Evolutionary conservation across 2,113 vertebrate genomes (phyloP).

Genomic region (Aldabrachelys gigantea): DNA sequence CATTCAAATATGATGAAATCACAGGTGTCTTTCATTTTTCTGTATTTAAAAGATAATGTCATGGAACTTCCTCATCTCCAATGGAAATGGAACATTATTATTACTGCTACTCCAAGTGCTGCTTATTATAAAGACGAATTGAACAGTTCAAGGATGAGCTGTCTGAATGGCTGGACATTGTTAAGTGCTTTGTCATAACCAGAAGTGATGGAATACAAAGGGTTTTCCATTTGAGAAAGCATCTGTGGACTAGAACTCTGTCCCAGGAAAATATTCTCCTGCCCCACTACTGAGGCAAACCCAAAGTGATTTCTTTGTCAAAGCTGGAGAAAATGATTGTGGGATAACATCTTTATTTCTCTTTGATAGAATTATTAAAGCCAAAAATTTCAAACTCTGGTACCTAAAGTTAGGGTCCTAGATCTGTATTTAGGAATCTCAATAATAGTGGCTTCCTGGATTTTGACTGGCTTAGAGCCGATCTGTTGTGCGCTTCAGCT

Average conservation of each 20-base stretch:
- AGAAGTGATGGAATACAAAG: not conserved
- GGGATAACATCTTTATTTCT: fast-evolving
- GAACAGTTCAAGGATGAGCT: not conserved
- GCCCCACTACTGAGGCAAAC: not conserved
- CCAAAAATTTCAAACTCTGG: not conserved
- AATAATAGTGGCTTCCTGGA: not conserved
- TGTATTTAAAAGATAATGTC: not conserved
- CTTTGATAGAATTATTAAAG: not conserved
- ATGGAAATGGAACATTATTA: not conserved
- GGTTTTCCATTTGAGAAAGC: not conserved
- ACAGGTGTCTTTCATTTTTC: not conserved
- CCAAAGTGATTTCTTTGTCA: not conserved
- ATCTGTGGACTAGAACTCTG: not conserved
- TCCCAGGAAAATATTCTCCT: not conserved
- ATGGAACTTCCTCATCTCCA: not conserved
- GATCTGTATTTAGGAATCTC: not conserved
- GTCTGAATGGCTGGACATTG: not conserved
- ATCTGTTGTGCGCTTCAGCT: not conserved
- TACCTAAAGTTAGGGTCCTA: not conserved
- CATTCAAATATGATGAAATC: not conserved
- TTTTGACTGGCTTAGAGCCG: not conserved
- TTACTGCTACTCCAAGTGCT: not conserved
- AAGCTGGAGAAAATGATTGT: not conserved
- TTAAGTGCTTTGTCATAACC: not conserved
- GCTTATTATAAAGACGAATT: not conserved